Evolutionary conservation across 2,113 vertebrate species (phyloP).

Genomic region (Danio rerio): DNA sequence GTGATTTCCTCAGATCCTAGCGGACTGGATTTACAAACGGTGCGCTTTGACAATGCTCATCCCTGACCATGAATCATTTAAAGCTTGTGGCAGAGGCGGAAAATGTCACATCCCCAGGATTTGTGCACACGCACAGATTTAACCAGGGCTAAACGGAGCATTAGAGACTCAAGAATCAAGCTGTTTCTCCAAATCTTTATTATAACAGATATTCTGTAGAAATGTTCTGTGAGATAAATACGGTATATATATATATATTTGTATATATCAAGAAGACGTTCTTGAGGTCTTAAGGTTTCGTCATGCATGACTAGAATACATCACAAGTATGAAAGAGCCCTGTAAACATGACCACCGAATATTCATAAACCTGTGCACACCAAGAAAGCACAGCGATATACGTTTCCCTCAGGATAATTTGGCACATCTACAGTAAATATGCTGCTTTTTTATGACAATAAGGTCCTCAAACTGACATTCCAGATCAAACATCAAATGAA

Average conservation of each 20-base stretch:
- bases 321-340: slow-evolving; percentile 78
- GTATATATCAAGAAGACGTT: slow-evolving; percentile 69
- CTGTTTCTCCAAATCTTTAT: slow-evolving; percentile 78
- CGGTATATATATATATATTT: slow-evolving; percentile 70
- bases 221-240: slow-evolving; percentile 76
- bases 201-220: slow-evolving; percentile 82
- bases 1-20: slow-evolving; percentile 40
- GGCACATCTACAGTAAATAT: slow-evolving; percentile 76
- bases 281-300: slow-evolving; percentile 72
- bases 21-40: slow-evolving; percentile 54
- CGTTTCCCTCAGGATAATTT: slow-evolving; percentile 74
- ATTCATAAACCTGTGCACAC: slow-evolving; percentile 68
- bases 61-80: slow-evolving; percentile 81
- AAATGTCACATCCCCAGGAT: slow-evolving; percentile 76
- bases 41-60: slow-evolving; percentile 69
- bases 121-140: slow-evolving; percentile 33
- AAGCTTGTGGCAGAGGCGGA: slow-evolving; percentile 71
- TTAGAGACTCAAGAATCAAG: slow-evolving; percentile 14
- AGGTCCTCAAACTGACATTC: slow-evolving; percentile 63
- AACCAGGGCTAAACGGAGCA: slow-evolving; percentile 8
- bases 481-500: slow-evolving; percentile 73
- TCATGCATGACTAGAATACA: slow-evolving; percentile 79
- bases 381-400: slow-evolving; percentile 73
- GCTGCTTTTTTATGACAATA: slow-evolving; percentile 48
- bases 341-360: slow-evolving; percentile 75